These are phyloP conservation scores for Cebus imitator DNA, from an alignment of 2,113 vertebrate species.

Conservation along the genomic window DNA sequence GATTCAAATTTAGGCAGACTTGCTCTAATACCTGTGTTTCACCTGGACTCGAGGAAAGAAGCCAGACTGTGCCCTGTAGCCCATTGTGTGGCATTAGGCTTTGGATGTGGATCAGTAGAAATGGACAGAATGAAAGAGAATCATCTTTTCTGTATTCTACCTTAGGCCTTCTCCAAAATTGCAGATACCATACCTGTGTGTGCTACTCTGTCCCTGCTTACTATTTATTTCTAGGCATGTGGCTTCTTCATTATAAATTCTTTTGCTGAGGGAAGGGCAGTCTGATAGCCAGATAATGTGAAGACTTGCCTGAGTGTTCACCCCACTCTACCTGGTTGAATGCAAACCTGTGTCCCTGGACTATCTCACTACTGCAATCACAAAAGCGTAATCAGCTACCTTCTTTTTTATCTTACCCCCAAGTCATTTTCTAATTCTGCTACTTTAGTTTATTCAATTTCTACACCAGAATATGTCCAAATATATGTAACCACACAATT, in stretches of 20 bases:
- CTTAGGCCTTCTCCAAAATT: not conserved
- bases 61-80: not conserved
- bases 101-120: not conserved
- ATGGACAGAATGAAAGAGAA: not conserved
- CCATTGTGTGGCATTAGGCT: not conserved
- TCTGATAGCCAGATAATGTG: not conserved
- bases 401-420: not conserved
- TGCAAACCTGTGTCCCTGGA: not conserved
- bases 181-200: too few relatives aligned
- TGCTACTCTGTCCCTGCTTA: not conserved
- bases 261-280: not conserved
- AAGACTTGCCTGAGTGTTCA: not conserved
- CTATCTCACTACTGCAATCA: not conserved
- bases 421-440: not conserved
- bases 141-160: not conserved
- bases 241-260: not conserved
- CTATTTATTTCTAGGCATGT: not conserved
- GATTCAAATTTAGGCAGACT: not conserved
- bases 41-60: not conserved
- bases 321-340: not conserved
- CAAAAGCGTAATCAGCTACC: not conserved
- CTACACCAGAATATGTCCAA: slow-evolving; percentile 44
- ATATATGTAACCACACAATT: slow-evolving; percentile 21
- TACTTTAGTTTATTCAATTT: not conserved
- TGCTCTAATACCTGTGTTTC: too few relatives aligned